phyloP scores from a whole-genome alignment of 1,140 invertebrate genomes.

The Leptinotarsa defecta region DNA sequence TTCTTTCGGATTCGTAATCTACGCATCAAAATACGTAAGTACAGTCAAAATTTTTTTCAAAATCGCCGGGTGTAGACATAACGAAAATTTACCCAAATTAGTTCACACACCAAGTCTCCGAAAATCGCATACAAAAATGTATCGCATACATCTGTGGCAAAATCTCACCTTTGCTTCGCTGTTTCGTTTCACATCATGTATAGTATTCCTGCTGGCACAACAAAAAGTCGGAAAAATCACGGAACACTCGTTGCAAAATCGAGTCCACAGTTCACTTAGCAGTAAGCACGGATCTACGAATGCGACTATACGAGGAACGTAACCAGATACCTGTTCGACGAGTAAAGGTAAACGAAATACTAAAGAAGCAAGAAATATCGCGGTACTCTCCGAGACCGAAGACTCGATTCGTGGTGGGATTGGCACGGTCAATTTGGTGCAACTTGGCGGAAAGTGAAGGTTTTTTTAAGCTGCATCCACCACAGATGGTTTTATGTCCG shows the following conservation, averaged over 20 bases:
- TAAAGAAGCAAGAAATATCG: conserved; percentile 30
- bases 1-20: too few species aligned
- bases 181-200: too few species aligned
- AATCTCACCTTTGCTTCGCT: not conserved
- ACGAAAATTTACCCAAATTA: too few species aligned
- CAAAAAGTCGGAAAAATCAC: not conserved
- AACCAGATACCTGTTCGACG: conserved; percentile 26
- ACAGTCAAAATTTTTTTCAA: too few species aligned
- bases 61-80: too few species aligned
- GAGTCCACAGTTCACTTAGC: not conserved
- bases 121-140: too few species aligned
- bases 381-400: not conserved
- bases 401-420: conserved; percentile 9
- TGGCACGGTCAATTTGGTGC: conserved; percentile 17
- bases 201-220: not conserved
- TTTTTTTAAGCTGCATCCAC: conserved; percentile 4
- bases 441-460: conserved; percentile 29
- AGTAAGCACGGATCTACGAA: not conserved
- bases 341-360: conserved; percentile 31
- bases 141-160: not conserved
- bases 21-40: too few species aligned
- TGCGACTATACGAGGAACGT: not conserved
- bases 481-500: too few species aligned
- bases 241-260: not conserved
- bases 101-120: too few species aligned